A percentile compares a stretch with the other conserved stretches of the same genome.
Evolutionary conservation across 2,113 vertebrate genomes (phyloP).

Genomic region (Thamnaconus septentrionalis): DNA sequence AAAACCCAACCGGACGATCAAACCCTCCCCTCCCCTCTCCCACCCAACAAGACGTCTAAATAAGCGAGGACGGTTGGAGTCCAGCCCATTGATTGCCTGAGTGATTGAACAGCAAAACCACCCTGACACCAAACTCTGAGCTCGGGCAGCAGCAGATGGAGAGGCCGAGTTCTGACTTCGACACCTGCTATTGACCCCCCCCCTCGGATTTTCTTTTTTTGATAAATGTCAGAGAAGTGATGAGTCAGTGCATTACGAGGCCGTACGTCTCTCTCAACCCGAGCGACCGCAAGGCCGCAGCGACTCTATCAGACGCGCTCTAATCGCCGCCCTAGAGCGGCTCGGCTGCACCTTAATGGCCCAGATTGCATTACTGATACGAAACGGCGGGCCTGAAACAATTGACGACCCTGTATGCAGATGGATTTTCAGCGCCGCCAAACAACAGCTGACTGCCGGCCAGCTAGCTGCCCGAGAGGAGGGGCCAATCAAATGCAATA

Average conservation of each 20-base stretch:
- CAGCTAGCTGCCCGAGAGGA: too few relatives aligned
- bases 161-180: not conserved
- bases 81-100: too few relatives aligned
- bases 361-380: slow-evolving; percentile 48
- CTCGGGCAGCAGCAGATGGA: too few relatives aligned
- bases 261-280: slow-evolving; percentile 20
- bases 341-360: slow-evolving; percentile 56
- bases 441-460: slow-evolving; percentile 30
- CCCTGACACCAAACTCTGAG: too few relatives aligned
- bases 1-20: too few relatives aligned
- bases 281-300: slow-evolving; percentile 34
- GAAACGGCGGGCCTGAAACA: slow-evolving; percentile 16
- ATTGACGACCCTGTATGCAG: slow-evolving; percentile 28
- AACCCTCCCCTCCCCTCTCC: too few relatives aligned
- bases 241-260: slow-evolving; percentile 38
- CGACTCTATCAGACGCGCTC: slow-evolving; percentile 45
- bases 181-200: not conserved
- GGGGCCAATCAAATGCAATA: too few relatives aligned
- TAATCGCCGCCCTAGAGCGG: slow-evolving; percentile 29
- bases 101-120: too few relatives aligned
- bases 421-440: slow-evolving; percentile 41
- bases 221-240: slow-evolving; percentile 31
- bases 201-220: slow-evolving; percentile 1
- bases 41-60: too few relatives aligned
- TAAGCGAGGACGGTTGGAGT: too few relatives aligned